Evolutionary conservation across 2,113 vertebrate species (phyloP).

Genomic region (Zeus faber): DNA sequence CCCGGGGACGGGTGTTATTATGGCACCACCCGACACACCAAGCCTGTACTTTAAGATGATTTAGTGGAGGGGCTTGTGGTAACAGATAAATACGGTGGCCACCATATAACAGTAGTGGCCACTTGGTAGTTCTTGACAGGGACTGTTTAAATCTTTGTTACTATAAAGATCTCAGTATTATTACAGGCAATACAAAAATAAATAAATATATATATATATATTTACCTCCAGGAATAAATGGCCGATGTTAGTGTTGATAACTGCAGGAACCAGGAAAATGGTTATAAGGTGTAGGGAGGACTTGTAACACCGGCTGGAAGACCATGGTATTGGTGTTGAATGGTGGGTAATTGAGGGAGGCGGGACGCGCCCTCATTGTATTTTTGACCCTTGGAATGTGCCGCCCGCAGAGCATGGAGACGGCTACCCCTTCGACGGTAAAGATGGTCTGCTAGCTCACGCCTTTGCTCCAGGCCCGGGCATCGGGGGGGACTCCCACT

Average conservation of each 20-base stretch:
- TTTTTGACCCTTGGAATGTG: background rate
- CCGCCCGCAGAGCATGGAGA: constrained; percentile 89
- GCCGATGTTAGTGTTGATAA: too few relatives aligned
- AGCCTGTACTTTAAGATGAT: constrained; percentile 14
- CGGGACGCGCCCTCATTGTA: too few relatives aligned
- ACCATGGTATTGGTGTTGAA: too few relatives aligned
- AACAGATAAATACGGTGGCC: constrained; percentile 5
- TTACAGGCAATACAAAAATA: too few relatives aligned
- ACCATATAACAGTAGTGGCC: constrained; percentile 25
- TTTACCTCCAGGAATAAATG: too few relatives aligned
- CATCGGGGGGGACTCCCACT: constrained; percentile 96
- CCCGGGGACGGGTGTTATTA: constrained; percentile 8
- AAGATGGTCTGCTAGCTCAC: constrained; percentile 95
- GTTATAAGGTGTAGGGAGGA: too few relatives aligned
- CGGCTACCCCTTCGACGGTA: constrained; percentile 97
- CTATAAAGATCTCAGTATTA: too few relatives aligned
- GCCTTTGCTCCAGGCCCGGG: constrained; percentile 93
- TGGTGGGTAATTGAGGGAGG: too few relatives aligned
- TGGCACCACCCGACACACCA: background rate
- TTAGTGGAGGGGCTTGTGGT: background rate
- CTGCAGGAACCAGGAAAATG: too few relatives aligned
- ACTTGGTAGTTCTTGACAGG: constrained; percentile 25
- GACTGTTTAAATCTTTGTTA: too few relatives aligned
- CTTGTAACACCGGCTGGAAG: too few relatives aligned
- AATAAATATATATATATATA: too few relatives aligned